Percentiles rank a stretch among this genome's conserved stretches.
Conservation (phyloP, 2,888 invertebrate genomes). For the Agrypnus murinus region DNA sequence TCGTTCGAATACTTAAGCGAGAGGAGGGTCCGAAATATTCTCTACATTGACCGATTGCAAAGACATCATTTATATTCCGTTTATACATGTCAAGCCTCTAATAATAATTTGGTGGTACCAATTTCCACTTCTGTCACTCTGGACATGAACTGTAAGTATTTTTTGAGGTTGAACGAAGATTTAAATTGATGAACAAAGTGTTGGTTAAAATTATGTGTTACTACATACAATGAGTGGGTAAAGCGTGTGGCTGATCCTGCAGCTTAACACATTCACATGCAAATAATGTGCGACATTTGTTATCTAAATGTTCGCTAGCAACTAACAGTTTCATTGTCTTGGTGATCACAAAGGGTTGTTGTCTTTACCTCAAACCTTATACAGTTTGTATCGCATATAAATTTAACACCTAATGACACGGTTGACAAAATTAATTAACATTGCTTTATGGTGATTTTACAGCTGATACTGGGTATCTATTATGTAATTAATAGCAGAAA, state of each 20-base stretch:
- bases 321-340: constrained; percentile 41
- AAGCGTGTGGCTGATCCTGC: constrained; percentile 32
- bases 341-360: constrained; percentile 33
- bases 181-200: constrained; percentile 10
- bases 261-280: constrained; percentile 43
- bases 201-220: constrained; percentile 29
- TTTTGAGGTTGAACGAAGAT: background rate
- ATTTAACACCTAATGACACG: constrained; percentile 25
- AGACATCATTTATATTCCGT: constrained; percentile 79
- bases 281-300: constrained; percentile 44
- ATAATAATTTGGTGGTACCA: constrained; percentile 81
- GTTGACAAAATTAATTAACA: constrained; percentile 23
- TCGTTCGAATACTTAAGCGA: constrained; percentile 79
- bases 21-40: constrained; percentile 79
- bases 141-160: constrained; percentile 81
- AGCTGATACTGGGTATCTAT: background rate
- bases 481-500: background rate
- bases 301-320: constrained; percentile 37
- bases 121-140: constrained; percentile 78
- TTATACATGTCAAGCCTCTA: constrained; percentile 82
- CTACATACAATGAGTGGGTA: constrained; percentile 32
- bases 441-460: background rate
- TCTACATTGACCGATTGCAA: constrained; percentile 78
- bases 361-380: constrained; percentile 21
- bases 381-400: constrained; percentile 21